Percentiles rank a stretch among this genome's conserved stretches.
phyloP scores from a whole-genome alignment of 2,888 invertebrate genomes.

The Monochamus alternatus region DNA sequence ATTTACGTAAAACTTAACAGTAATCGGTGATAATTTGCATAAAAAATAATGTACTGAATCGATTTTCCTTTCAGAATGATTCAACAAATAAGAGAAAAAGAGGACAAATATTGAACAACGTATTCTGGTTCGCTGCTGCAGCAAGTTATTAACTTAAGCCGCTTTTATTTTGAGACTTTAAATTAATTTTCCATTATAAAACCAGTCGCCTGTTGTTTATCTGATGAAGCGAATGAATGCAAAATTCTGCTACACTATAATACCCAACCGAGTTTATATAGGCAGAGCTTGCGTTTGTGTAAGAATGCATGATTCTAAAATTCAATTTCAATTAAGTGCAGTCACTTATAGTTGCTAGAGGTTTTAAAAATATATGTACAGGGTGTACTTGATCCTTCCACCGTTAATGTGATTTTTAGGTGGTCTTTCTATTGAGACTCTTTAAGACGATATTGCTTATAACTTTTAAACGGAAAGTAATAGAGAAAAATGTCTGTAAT shows the following conservation, averaged over 20 bases:
- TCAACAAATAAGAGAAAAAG: not conserved
- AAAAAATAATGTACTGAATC: not conserved
- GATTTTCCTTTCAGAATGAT: not conserved
- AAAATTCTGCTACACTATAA: not conserved
- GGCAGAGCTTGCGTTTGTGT: not conserved
- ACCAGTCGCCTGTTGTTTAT: not conserved
- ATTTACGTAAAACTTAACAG: not conserved
- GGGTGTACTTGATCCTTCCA: too few species aligned
- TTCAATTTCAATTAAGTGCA: not conserved
- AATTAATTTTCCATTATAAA: conserved; percentile 12
- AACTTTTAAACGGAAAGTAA: too few species aligned
- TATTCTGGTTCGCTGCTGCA: not conserved
- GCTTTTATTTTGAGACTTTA: not conserved
- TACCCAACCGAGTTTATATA: not conserved
- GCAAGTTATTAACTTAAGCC: not conserved
- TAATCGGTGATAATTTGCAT: not conserved
- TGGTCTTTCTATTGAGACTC: too few species aligned
- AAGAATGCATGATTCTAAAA: not conserved
- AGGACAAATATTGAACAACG: not conserved
- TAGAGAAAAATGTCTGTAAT: too few species aligned
- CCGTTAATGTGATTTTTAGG: too few species aligned
- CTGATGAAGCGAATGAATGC: not conserved
- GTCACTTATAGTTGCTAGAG: not conserved
- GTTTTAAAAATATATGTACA: too few species aligned
- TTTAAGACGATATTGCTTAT: too few species aligned